phyloP scores from a whole-genome alignment of 2,113 vertebrate genomes.

The Puffinus mauretanicus region DNA sequence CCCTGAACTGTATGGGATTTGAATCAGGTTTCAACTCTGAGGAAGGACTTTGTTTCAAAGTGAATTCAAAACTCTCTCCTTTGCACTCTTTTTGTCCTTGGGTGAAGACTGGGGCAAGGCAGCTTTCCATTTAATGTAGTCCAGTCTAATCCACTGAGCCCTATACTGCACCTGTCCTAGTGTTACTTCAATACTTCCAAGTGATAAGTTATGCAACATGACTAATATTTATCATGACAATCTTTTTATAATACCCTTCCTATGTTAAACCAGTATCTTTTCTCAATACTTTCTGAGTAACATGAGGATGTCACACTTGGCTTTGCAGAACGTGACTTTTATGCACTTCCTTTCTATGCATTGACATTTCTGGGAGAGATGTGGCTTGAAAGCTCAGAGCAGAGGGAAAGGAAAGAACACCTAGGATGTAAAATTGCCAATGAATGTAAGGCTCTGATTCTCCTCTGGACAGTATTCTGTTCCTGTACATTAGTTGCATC shows the following conservation, averaged over 20 bases:
- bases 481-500: background rate
- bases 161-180: background rate
- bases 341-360: background rate
- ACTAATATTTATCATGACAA: background rate
- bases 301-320: background rate
- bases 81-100: background rate
- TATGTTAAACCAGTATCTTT: background rate
- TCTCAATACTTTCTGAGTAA: background rate
- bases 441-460: background rate
- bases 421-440: background rate
- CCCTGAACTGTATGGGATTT: background rate
- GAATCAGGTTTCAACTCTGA: background rate
- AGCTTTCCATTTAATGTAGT: background rate
- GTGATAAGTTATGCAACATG: background rate
- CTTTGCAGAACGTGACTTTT: background rate
- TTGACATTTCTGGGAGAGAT: background rate
- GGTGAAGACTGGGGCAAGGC: background rate
- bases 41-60: background rate
- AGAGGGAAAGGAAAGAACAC: background rate
- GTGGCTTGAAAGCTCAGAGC: background rate
- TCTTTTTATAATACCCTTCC: background rate
- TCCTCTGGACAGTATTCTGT: background rate
- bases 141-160: background rate
- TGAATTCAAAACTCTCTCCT: background rate
- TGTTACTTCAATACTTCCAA: background rate